phyloP scores from a whole-genome alignment of 1,140 invertebrate species.

The Palaemon carinicauda region DNA sequence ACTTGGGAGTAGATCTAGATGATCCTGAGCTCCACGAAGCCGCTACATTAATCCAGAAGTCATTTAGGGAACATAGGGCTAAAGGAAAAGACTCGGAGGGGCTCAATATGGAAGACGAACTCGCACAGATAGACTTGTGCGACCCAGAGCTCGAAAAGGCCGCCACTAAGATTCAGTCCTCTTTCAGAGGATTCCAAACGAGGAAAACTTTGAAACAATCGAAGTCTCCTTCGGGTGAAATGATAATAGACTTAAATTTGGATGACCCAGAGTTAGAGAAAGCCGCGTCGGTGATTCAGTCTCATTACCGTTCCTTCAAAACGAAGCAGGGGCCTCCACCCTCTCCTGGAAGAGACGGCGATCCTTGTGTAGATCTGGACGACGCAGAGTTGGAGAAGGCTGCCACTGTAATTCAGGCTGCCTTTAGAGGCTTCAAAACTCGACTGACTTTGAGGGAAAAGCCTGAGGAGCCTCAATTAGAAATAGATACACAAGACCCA shows the following conservation, averaged over 20 bases:
- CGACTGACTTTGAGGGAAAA: background rate
- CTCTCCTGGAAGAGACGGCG: background rate
- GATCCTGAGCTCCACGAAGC: too few species aligned
- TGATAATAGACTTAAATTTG: background rate
- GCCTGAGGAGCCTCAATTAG: background rate
- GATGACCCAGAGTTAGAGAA: constrained; percentile 18
- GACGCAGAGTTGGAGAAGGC: background rate
- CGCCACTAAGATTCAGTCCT: constrained; percentile 12
- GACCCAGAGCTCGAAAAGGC: constrained; percentile 11
- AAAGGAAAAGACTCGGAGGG: too few species aligned
- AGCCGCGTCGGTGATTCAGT: background rate
- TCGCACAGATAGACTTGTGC: too few species aligned
- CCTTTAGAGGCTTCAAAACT: background rate
- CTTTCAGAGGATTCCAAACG: constrained; percentile 6
- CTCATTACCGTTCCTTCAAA: background rate
- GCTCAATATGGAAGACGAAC: too few species aligned
- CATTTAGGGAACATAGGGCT: too few species aligned
- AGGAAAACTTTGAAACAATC: background rate
- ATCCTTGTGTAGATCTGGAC: background rate
- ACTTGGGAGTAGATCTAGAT: too few species aligned
- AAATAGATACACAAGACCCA: background rate
- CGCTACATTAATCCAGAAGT: too few species aligned
- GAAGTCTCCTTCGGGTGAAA: background rate
- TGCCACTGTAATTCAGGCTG: background rate
- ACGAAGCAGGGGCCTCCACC: background rate